Conservation (phyloP, 1,140 invertebrate species). For the Planococcus citri region DNA sequence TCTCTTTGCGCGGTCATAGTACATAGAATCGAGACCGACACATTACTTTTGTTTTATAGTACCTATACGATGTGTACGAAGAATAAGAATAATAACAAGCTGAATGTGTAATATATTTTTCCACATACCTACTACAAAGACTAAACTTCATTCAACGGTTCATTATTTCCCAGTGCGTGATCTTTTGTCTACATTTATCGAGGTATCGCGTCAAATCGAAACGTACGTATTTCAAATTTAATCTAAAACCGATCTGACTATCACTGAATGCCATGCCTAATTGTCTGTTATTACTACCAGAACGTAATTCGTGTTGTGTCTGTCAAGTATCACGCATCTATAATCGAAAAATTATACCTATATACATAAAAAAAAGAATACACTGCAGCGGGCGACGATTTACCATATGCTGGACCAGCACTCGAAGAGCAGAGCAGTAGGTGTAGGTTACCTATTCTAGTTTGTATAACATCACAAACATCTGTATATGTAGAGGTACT, state of each 20-base stretch:
- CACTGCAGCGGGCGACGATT: too few relatives aligned
- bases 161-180: conserved; percentile 6
- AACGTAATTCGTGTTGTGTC: neutral
- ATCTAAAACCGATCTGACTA: neutral
- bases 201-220: neutral
- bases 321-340: neutral
- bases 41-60: neutral
- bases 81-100: neutral
- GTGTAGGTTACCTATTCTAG: too few relatives aligned
- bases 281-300: conserved; percentile 2
- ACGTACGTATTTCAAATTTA: neutral
- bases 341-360: neutral
- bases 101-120: neutral
- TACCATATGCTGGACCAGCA: neutral
- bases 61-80: too few relatives aligned
- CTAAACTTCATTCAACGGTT: neutral
- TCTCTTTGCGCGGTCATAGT: too few relatives aligned
- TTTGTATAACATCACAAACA: too few relatives aligned
- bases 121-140: neutral
- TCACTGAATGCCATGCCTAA: neutral
- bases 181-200: conserved; percentile 7
- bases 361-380: too few relatives aligned
- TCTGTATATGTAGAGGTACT: too few relatives aligned
- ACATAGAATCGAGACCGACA: neutral
- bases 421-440: too few relatives aligned